phyloP scores from a whole-genome alignment of 2,797 vertebrate species.

The Argentina silus region DNA sequence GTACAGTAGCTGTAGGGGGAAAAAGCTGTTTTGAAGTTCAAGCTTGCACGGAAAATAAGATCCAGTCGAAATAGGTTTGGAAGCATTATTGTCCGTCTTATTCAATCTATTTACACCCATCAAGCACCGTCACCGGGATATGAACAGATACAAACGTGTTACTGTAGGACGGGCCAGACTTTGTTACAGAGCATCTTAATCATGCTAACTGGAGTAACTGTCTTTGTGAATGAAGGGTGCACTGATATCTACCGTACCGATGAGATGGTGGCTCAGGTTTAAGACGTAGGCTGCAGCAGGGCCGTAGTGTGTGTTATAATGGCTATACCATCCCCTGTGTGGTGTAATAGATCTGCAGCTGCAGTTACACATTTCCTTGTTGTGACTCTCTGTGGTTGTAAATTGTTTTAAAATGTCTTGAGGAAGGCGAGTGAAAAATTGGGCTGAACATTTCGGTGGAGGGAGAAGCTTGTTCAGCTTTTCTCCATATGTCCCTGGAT shows the following conservation, averaged over 20 bases:
- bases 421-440: conserved; percentile 33
- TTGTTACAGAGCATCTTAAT: neutral
- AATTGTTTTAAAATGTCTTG: conserved; percentile 67
- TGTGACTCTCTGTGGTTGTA: conserved; percentile 67
- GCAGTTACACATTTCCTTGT: conserved; percentile 59
- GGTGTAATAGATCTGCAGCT: conserved; percentile 56
- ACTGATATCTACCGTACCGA: neutral
- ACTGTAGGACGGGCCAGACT: neutral
- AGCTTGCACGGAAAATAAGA: conserved; percentile 35
- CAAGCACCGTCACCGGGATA: neutral
- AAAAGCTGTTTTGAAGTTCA: conserved; percentile 3
- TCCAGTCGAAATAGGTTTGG: conserved; percentile 22
- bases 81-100: conserved; percentile 26
- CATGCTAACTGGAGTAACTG: neutral
- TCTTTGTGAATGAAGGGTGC: neutral
- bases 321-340: conserved; percentile 51
- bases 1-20: conserved; percentile 2
- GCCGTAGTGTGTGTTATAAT: conserved; percentile 42
- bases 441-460: neutral
- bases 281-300: conserved; percentile 16
- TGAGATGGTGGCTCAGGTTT: conserved; percentile 16
- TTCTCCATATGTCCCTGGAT: conserved; percentile 60
- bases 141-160: neutral
- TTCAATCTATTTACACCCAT: conserved; percentile 17
- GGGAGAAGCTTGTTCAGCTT: conserved; percentile 45